phyloP scores from a whole-genome alignment of 2,888 invertebrate genomes.

The Zygaena filipendulae region DNA sequence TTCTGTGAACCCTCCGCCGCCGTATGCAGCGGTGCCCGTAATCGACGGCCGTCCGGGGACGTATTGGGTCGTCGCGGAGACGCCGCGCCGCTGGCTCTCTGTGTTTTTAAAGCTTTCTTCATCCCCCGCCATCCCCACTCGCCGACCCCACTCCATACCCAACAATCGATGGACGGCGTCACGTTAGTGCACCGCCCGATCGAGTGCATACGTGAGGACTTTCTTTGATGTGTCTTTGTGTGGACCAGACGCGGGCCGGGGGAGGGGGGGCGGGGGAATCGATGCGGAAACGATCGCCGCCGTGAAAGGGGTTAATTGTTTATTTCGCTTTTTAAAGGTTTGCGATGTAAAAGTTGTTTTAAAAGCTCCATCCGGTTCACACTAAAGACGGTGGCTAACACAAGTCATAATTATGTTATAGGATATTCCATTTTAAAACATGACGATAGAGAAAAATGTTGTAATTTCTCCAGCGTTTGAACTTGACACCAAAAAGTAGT shows the following conservation, averaged over 20 bases:
- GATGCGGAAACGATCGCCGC: constrained; percentile 2
- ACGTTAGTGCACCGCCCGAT: constrained; percentile 55
- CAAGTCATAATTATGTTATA: no score
- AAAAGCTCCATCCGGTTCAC: no score
- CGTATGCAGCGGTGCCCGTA: constrained; percentile 49
- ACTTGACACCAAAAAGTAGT: no score
- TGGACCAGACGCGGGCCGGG: constrained; percentile 8
- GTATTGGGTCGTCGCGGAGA: constrained; percentile 63
- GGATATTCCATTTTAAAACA: no score
- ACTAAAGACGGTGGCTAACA: no score
- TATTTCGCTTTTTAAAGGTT: constrained; percentile 12
- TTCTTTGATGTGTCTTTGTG: constrained; percentile 57
- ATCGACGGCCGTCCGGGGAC: constrained; percentile 63
- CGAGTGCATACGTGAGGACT: constrained; percentile 61
- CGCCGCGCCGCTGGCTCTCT: constrained; percentile 47
- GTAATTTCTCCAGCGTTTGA: no score
- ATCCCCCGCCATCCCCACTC: constrained; percentile 23
- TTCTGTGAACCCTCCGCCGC: no score
- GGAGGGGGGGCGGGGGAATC: constrained; percentile 13
- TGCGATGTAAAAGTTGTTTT: neutral
- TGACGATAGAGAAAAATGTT: no score
- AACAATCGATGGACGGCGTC: constrained; percentile 60
- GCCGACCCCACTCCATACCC: constrained; percentile 21
- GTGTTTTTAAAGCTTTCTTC: constrained; percentile 37
- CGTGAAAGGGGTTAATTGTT: constrained; percentile 24